Conservation (phyloP, 1,140 invertebrate species). For the Mizuhopecten yessoensis region DNA sequence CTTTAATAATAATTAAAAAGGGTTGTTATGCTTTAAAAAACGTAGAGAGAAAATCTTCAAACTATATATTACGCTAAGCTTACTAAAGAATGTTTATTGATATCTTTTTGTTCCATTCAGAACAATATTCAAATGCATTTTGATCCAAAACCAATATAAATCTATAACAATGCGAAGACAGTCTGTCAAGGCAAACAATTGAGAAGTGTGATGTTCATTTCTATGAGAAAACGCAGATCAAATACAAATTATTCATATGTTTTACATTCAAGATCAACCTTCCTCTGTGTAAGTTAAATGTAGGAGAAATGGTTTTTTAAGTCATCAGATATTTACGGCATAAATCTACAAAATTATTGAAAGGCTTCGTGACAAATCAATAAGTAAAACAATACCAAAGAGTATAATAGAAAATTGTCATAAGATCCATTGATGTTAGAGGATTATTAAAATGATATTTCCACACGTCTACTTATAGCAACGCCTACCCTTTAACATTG, state of each 20-base stretch:
- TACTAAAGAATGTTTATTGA: too few species aligned
- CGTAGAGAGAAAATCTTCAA: too few species aligned
- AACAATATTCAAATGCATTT: too few species aligned
- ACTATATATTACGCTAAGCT: too few species aligned
- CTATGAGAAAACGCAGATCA: neutral
- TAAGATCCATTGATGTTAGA: neutral
- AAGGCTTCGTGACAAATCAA: neutral
- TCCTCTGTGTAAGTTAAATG: neutral
- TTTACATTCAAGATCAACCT: neutral
- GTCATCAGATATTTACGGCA: neutral
- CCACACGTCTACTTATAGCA: neutral
- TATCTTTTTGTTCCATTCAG: too few species aligned
- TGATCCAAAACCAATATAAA: neutral
- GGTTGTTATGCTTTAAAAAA: too few species aligned
- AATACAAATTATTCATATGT: neutral
- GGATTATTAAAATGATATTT: neutral
- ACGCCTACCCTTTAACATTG: neutral
- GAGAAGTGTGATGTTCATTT: neutral
- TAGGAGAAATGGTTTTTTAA: neutral
- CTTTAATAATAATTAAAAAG: too few species aligned
- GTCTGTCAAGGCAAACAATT: neutral
- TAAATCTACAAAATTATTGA: constrained; percentile 8
- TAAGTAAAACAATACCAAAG: neutral
- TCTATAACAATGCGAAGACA: neutral
- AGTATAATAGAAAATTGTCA: neutral